Conservation (phyloP, 2,888 invertebrate genomes). For the Agrochola circellaris region DNA sequence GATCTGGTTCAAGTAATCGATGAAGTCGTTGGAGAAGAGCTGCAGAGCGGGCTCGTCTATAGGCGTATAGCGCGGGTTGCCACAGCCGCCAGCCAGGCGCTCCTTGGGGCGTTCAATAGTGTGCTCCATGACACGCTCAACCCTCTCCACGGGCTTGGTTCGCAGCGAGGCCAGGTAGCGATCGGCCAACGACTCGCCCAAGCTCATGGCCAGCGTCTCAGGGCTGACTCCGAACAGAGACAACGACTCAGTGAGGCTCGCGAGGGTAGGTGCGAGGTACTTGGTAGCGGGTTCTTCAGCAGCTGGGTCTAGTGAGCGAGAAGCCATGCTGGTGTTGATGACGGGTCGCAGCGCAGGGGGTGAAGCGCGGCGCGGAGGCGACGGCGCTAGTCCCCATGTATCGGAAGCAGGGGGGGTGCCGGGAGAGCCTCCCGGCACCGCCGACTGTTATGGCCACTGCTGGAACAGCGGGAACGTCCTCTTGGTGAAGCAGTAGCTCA, state of each 20-base stretch:
- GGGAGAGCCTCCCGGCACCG: conserved; percentile 92
- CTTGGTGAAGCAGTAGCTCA: conserved; percentile 95
- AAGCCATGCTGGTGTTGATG: conserved; percentile 89
- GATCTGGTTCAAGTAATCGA: conserved; percentile 92
- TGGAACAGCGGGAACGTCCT: conserved; percentile 92
- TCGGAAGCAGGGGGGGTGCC: conserved; percentile 86
- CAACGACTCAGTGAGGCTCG: conserved; percentile 86
- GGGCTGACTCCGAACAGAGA: conserved; percentile 85
- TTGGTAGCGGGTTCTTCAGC: conserved; percentile 76
- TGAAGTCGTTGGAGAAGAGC: conserved; percentile 92
- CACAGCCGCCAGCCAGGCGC: conserved; percentile 76
- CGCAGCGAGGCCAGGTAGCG: conserved; percentile 86
- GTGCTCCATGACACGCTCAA: conserved; percentile 66
- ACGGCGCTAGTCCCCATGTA: conserved; percentile 83
- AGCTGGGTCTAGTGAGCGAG: conserved; percentile 77
- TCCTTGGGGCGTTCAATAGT: conserved; percentile 66
- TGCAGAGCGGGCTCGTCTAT: conserved; percentile 86
- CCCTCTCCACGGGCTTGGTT: conserved; percentile 77
- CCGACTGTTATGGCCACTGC: conserved; percentile 97
- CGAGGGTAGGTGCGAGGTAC: conserved; percentile 79
- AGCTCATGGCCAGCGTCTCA: conserved; percentile 85
- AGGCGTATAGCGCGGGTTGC: conserved; percentile 75
- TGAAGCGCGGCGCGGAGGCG: conserved; percentile 85
- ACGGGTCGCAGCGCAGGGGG: conserved; percentile 87
- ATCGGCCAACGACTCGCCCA: conserved; percentile 87